Percentiles rank a stretch among this genome's conserved stretches.
phyloP scores from a whole-genome alignment of 37 sponge, comb jelly and placozoan genomes.

The Bolinopsis microptera region DNA sequence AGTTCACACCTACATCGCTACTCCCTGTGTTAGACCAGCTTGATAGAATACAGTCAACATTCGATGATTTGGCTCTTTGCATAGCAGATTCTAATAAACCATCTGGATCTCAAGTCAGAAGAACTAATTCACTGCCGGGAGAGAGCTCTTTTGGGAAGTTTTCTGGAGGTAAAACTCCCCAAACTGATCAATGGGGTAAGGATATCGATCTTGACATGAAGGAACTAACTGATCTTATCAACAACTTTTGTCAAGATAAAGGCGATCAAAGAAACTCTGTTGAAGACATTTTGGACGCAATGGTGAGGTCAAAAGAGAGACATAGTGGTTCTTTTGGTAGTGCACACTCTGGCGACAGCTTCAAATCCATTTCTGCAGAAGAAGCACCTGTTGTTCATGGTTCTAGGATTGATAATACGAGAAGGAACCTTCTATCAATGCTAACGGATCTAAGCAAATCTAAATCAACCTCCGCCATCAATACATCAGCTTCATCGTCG shows the following conservation, averaged over 20 bases:
- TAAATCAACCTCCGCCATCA: background rate
- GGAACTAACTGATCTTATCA: constrained; percentile 36
- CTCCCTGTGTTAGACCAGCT: constrained; percentile 49
- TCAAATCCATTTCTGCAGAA: background rate
- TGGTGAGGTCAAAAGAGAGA: constrained; percentile 28
- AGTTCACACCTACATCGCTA: constrained; percentile 33
- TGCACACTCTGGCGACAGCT: constrained; percentile 14
- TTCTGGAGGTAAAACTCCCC: constrained; percentile 31
- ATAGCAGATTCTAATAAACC: constrained; percentile 34
- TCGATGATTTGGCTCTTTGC: constrained; percentile 40
- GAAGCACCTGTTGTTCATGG: background rate
- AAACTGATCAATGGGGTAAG: constrained; percentile 31
- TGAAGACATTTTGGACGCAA: constrained; percentile 20
- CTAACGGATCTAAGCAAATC: background rate
- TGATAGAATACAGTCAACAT: background rate
- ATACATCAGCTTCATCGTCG: background rate
- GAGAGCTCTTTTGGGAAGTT: constrained; percentile 6
- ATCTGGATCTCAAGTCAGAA: background rate
- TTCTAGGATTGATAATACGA: background rate
- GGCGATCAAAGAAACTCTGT: background rate
- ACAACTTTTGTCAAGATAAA: background rate
- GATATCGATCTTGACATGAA: constrained; percentile 34
- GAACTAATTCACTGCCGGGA: constrained; percentile 46
- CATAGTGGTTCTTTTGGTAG: background rate
- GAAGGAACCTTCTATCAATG: background rate